Base-by-base conservation (phyloP, 2,113 vertebrate genomes). In the Pogona vitticeps region DNA sequence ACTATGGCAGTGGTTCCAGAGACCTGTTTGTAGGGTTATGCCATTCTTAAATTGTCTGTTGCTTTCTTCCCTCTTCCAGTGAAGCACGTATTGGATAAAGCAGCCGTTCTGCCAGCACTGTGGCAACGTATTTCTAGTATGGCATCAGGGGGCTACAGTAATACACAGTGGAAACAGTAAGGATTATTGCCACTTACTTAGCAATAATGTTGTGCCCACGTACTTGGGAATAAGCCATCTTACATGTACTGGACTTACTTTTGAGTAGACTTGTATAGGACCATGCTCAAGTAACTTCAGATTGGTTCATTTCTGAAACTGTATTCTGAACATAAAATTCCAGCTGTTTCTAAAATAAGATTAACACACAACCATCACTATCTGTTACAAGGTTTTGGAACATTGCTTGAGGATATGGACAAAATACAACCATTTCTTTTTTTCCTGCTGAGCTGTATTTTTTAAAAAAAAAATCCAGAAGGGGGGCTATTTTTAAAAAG, bases 241-340 rank as follows among this genome's bases (percentile, higher is more conserved):
- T 70, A 17, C n/a, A 70, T 20, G n/a, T 71, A 15, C 33, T 67
- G 26, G 65, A 5, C 65, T 67, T 67, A 67, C 80, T 80, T 65
- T 88, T 87, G 92, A 90, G 92, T 84, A 15, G 10, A 70, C 12
- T 13, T 70, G n/a, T 15, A 68, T 70, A 12, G 14, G n/a, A 36
- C 18, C 36, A 15, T 33, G 12, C 14, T 68, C 90, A 90, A 93
- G 85, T 92, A 91, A 94, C 31, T 83, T n/a, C 21, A 76, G 78
- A 33, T 23, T 77, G 80, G 70, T 40, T 76, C 67, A 17, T 73
- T 82, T 89, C 81, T 82, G 76, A 46, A 88, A 88, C 21, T 17
- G 3, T 80, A 82, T 80, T 58, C 77, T 78, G 52, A 40, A 65
- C 85, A 82, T 1, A 0, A 3, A 71, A 31, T 36, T 80, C 84